Evolutionary conservation across 1,140 invertebrate genomes (phyloP), one percentile per base, ranked within the genome.

Genomic region (Diorhabda elongata): DNA sequence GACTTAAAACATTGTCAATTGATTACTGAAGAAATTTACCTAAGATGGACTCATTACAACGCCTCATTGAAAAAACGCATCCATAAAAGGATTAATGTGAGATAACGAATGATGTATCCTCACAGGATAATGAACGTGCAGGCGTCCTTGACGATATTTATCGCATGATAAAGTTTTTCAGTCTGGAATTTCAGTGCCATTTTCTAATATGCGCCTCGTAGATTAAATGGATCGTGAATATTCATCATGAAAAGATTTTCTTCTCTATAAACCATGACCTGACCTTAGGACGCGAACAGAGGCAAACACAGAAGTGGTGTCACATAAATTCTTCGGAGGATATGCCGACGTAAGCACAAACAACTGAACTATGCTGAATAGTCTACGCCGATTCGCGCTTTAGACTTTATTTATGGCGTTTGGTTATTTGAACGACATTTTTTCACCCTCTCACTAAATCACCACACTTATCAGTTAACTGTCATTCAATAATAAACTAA

Each of bases 251-350:
- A 11, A 44, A 44, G 42, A 62, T 62, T 62, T 44, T 44, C 9
- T 62, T 62, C 61, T 62, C 44, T 62, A 62, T 62, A 47, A 44
- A 62, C 42, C 61, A 44, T 11, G 61, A 44, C 43, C 61, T 47
- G 61, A 62, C 61, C 61, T 62, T 62, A 26, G 42, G 59, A 42
- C 59, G n/a, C 26, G 59, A 61, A 52, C 26, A 5, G 59, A 42
- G 61, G 43, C 43, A 62, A 52, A 52, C 47, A 62, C 61, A 62
- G 42, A 44, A 44, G 61, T 11, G 61, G 2, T 62, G 61, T 62
- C 61, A 62, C 61, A 62, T 62, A 62, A 62, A 62, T 62, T 44
- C 61, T 62, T 41, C 3, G 61, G 44, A 11, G 61, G 61, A 62
- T 62, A 43, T 62, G 42, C 43, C 43, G 7, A 44, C 42, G 9